A percentile compares a stretch with the other conserved stretches of the same genome.
These are phyloP conservation scores for Mustelus asterias DNA, from an alignment of 2,113 vertebrate species.

Conservation along the genomic window DNA sequence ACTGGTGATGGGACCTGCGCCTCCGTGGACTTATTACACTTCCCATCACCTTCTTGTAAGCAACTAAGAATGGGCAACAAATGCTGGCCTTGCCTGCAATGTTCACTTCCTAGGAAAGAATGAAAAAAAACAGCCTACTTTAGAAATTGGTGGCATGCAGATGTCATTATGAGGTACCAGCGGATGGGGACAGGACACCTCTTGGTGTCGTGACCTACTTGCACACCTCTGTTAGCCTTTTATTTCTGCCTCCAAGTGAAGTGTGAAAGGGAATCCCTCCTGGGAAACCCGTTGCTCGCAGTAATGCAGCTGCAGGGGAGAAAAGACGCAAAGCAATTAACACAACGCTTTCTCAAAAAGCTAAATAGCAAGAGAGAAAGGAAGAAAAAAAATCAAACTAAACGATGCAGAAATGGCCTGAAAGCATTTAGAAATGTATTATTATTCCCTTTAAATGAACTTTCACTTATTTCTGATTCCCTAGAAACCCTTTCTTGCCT, in stretches of 20 bases:
- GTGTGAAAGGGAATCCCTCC: not conserved
- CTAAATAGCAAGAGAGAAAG: not conserved
- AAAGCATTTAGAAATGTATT: not conserved
- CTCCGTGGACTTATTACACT: too few species aligned
- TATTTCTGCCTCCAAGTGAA: not conserved
- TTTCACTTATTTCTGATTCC: not conserved
- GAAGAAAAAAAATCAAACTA: not conserved
- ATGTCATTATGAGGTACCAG: not conserved
- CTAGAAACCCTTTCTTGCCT: not conserved
- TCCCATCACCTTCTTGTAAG: too few species aligned
- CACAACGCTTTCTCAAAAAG: not conserved
- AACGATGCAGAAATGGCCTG: not conserved
- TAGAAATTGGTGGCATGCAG: not conserved
- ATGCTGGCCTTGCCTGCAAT: too few species aligned
- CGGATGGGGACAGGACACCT: not conserved
- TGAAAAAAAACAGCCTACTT: too few species aligned
- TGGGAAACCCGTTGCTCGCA: not conserved
- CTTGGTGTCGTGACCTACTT: not conserved
- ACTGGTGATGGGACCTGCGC: too few species aligned
- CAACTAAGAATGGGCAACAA: too few species aligned
- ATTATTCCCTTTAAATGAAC: not conserved
- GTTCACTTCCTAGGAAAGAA: too few species aligned
- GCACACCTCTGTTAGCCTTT: not conserved
- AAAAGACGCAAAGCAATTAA: not conserved
- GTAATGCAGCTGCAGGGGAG: not conserved